Base-by-base conservation (phyloP, 2,113 vertebrate species). In the Cygnus buccinator region DNA sequence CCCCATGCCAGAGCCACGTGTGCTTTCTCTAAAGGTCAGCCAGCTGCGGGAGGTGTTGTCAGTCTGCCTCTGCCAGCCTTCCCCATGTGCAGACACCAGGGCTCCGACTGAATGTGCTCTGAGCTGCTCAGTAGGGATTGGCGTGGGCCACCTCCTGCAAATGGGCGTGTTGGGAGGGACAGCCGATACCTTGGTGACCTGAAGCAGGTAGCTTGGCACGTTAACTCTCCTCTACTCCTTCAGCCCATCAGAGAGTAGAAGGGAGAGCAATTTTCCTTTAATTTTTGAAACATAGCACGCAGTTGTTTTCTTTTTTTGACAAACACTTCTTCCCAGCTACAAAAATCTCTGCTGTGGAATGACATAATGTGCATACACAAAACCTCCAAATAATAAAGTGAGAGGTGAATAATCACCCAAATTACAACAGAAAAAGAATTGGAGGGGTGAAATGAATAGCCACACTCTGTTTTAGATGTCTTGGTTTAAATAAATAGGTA, bases 11-110 rank as follows among this genome's bases (percentile, higher is more conserved):
- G 80, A 50, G 76, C 39, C 22, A 10, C 2, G 72, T 82, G 92
- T 33, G 13, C 50, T 85, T 80, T 87, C 77, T 85, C 50, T 81
- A 94, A 95, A 97, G 94, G 95, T 95, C 97, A 96, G 22, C 75
- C 90, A 86, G 95, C 81, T 85, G 93, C 11, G 65, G 95, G 93
- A 97, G 84, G 79, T 90, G 91, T 0, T 84, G 92, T 50, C 84
- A 93, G 87, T 23, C 72, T 44, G 89, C 90, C 76, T 22, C 81
- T 84, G 81, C 58, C 72, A 87, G 75, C 72, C 58, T 66, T 66
- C 37, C 61, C 74, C 1, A 5, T 0, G 1, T 21, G 73, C 22
- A 72, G 87, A 76, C 9, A 31, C 79, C 66, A 55, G 55, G 37
- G 37, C 67, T 73, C 48, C 10, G 77, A 68, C 52, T 61, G 66